A percentile compares a stretch with the other conserved stretches of the same genome.
Evolutionary conservation across 2,888 invertebrate species (phyloP).

Genomic region (Brenthis hecate): DNA sequence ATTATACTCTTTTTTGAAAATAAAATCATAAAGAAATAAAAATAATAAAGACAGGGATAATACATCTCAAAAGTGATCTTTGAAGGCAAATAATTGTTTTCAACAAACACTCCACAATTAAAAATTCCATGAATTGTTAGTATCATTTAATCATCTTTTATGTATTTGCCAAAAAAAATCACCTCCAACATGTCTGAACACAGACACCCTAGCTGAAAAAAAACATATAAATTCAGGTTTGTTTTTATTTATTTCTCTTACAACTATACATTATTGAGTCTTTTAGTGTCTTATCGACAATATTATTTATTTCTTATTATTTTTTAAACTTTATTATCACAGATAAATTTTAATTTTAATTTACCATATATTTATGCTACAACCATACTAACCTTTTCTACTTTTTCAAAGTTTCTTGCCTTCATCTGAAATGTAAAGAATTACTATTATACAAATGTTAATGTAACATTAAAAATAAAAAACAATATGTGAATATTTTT

Average conservation of each 20-base stretch:
- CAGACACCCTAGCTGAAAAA: slow-evolving; percentile 76
- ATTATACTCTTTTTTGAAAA: background rate
- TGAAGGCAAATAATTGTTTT: slow-evolving; percentile 46
- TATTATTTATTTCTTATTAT: slow-evolving; percentile 15
- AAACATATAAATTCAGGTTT: slow-evolving; percentile 56
- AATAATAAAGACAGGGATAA: slow-evolving; percentile 50
- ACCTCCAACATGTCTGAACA: slow-evolving; percentile 79
- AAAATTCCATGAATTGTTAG: background rate
- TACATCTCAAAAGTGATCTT: slow-evolving; percentile 78
- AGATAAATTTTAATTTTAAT: slow-evolving; percentile 41
- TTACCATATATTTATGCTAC: slow-evolving; percentile 48
- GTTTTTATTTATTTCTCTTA: slow-evolving; percentile 66
- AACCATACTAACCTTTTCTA: slow-evolving; percentile 94
- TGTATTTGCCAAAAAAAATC: slow-evolving; percentile 60
- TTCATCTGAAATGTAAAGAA: slow-evolving; percentile 91
- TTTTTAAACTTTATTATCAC: slow-evolving; percentile 45
- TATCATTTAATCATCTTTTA: slow-evolving; percentile 25
- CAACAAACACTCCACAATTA: background rate
- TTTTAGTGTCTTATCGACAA: slow-evolving; percentile 16
- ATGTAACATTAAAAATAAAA: background rate
- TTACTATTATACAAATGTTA: slow-evolving; percentile 15
- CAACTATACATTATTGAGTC: slow-evolving; percentile 42
- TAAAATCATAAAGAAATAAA: background rate
- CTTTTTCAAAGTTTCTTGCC: slow-evolving; percentile 97
- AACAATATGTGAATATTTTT: background rate